Evolutionary conservation across 2,113 vertebrate genomes (phyloP).

Genomic region (Oceanodroma tethys): DNA sequence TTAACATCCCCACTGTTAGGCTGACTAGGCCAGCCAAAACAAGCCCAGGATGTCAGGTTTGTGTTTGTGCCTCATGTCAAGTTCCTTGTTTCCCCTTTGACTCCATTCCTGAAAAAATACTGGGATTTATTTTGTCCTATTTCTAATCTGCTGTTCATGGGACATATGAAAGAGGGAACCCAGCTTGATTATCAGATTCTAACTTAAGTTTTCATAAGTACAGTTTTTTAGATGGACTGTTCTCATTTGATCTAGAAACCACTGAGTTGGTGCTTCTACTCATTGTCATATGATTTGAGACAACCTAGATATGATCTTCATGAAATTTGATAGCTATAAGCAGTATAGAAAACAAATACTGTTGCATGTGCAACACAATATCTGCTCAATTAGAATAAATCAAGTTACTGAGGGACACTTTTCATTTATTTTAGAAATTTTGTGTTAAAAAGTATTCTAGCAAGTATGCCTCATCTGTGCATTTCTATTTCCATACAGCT

Average conservation of each 20-base stretch:
- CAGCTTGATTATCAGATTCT: neutral
- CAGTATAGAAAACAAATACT: neutral
- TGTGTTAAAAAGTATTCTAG: neutral
- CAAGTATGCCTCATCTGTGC: neutral
- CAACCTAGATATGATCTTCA: neutral
- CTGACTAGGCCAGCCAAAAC: constrained; percentile 44
- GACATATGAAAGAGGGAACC: neutral
- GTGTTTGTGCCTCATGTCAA: constrained; percentile 11
- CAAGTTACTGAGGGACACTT: neutral
- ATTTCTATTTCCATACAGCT: constrained; percentile 68
- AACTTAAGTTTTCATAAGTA: neutral
- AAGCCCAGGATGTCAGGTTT: constrained; percentile 35
- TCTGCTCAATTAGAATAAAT: neutral
- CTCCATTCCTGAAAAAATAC: neutral
- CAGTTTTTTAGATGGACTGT: neutral
- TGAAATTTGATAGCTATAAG: neutral
- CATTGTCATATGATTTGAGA: neutral
- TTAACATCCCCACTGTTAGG: constrained; percentile 28
- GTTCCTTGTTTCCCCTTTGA: neutral
- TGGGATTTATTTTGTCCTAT: neutral
- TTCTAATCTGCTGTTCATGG: neutral
- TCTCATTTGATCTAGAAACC: neutral
- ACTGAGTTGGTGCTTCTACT: neutral
- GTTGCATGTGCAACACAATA: neutral
- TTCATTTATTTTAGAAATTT: neutral